A percentile compares a stretch with the other conserved stretches of the same genome.
Conservation (phyloP, 2,888 invertebrate species). For the Trissolcus japonicus region DNA sequence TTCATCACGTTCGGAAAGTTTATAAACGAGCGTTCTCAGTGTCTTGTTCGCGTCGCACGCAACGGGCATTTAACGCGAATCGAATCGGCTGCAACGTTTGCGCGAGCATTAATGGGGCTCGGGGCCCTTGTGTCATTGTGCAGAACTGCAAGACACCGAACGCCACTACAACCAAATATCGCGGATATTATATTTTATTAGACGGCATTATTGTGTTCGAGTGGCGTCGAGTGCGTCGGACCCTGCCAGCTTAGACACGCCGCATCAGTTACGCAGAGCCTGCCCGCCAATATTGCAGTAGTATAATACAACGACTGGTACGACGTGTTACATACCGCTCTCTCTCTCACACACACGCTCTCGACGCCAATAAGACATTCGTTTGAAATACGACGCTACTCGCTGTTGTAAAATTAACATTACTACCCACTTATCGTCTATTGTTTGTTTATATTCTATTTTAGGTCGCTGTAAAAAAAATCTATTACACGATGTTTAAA, state of each 20-base stretch:
- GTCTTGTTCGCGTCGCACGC: slow-evolving; percentile 18
- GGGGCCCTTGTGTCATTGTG: slow-evolving; percentile 64
- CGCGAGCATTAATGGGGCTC: slow-evolving; percentile 64
- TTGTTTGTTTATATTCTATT: slow-evolving; percentile 20
- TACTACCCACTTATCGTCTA: slow-evolving; percentile 9
- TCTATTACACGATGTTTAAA: background rate
- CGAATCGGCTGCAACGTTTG: slow-evolving; percentile 72
- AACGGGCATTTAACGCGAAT: slow-evolving; percentile 68
- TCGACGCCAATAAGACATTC: slow-evolving; percentile 1
- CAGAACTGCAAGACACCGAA: slow-evolving; percentile 66
- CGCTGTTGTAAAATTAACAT: slow-evolving; percentile 32
- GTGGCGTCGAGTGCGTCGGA: slow-evolving; percentile 64
- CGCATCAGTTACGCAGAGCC: slow-evolving; percentile 68
- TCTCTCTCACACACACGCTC: background rate
- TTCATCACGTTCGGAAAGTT: slow-evolving; percentile 19
- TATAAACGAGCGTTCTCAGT: slow-evolving; percentile 21
- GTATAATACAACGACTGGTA: slow-evolving; percentile 55
- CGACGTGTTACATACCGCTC: slow-evolving; percentile 26
- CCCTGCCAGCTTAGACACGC: slow-evolving; percentile 68
- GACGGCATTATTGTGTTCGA: slow-evolving; percentile 64
- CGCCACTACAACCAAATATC: slow-evolving; percentile 58
- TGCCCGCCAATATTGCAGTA: slow-evolving; percentile 53
- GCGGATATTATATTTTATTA: slow-evolving; percentile 62
- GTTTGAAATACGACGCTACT: background rate
- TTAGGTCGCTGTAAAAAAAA: background rate